phyloP scores from a whole-genome alignment of 2,888 invertebrate species.

The Barypeithes pellucidus region DNA sequence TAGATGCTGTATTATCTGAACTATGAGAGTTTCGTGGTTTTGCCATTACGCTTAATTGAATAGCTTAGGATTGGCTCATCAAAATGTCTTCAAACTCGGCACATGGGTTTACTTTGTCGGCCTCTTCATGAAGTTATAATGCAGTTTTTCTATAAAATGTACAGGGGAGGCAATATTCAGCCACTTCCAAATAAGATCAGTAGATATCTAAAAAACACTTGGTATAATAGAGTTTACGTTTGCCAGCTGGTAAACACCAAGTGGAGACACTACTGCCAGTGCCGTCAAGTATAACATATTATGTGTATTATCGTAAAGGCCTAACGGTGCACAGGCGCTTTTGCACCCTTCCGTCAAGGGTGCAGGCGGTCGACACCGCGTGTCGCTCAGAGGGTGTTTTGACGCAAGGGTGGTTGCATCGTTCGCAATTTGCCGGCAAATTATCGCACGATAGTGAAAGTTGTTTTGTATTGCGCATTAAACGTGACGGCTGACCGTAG shows the following conservation, averaged over 20 bases:
- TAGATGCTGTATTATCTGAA: too few relatives aligned
- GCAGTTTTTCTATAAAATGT: too few relatives aligned
- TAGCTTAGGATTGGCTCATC: too few relatives aligned
- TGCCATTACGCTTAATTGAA: too few relatives aligned
- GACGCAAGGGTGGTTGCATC: conserved; percentile 34
- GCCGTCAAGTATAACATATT: conserved; percentile 33
- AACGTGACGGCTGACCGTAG: not conserved
- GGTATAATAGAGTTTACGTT: conserved; percentile 35
- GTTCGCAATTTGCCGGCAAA: conserved; percentile 31
- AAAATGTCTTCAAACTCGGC: too few relatives aligned
- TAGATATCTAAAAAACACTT: conserved; percentile 20
- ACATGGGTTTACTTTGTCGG: too few relatives aligned
- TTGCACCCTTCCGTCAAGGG: conserved; percentile 49
- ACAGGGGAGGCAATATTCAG: too few relatives aligned
- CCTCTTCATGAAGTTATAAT: too few relatives aligned
- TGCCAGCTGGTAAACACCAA: conserved; percentile 49
- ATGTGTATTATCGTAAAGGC: conserved; percentile 24
- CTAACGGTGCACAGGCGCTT: conserved; percentile 53
- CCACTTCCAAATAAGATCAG: not conserved
- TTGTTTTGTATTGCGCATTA: conserved; percentile 39
- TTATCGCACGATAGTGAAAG: conserved; percentile 44
- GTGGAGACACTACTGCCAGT: conserved; percentile 25
- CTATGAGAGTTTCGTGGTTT: too few relatives aligned
- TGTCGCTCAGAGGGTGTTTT: conserved; percentile 53
- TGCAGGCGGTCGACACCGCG: conserved; percentile 55